Evolutionary conservation across 2,797 vertebrate species (phyloP).

Genomic region (Premnoplex brunnescens): DNA sequence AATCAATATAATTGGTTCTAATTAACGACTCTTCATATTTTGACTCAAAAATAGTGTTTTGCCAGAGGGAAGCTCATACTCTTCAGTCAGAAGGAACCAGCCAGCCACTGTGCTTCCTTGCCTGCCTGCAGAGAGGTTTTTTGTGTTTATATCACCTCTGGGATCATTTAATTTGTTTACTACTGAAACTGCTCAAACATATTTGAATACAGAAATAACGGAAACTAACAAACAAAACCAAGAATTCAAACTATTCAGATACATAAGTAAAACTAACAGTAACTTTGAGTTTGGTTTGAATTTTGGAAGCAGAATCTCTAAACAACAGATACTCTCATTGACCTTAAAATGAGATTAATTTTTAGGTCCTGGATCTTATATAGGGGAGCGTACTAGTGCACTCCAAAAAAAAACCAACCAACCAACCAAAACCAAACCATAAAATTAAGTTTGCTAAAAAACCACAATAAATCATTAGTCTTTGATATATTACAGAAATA

Average conservation of each 20-base stretch:
- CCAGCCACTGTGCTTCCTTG: not conserved
- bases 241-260: not conserved
- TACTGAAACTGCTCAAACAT: not conserved
- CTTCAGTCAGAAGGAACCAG: not conserved
- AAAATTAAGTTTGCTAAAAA: not conserved
- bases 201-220: not conserved
- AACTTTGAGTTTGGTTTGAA: not conserved
- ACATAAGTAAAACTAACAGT: not conserved
- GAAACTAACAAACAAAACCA: not conserved
- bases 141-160: not conserved
- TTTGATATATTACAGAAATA: not conserved
- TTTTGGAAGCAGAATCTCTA: not conserved
- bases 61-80: not conserved
- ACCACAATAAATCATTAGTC: accelerated
- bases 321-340: not conserved
- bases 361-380: not conserved
- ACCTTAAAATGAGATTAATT: not conserved
- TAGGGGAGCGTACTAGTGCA: not conserved
- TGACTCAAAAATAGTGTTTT: not conserved
- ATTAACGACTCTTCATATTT: not conserved
- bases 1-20: not conserved
- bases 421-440: accelerated
- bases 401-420: not conserved
- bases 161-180: not conserved
- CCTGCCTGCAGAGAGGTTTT: not conserved